Percentiles rank a stretch among this genome's conserved stretches.
Evolutionary conservation across 2,113 vertebrate genomes (phyloP).

Genomic region (Heterochromis multidens): DNA sequence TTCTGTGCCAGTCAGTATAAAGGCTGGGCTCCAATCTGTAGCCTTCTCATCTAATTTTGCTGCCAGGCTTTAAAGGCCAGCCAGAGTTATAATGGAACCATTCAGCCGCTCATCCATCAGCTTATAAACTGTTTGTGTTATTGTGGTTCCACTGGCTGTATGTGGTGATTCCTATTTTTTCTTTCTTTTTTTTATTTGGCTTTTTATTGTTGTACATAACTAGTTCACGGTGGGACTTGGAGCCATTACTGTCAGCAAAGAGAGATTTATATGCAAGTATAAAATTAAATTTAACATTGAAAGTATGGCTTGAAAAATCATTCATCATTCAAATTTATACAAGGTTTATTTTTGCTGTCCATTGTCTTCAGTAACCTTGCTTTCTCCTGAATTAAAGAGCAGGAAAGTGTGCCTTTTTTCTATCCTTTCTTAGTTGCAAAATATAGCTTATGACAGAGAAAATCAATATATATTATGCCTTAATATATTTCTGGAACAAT

Average conservation of each 20-base stretch:
- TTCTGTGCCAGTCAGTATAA: constrained; percentile 49
- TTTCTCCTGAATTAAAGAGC: background rate
- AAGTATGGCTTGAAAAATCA: background rate
- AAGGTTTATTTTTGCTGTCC: background rate
- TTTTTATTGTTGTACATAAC: constrained; percentile 14
- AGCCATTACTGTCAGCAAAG: background rate
- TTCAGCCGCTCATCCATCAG: constrained; percentile 43
- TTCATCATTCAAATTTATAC: background rate
- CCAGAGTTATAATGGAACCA: constrained; percentile 48
- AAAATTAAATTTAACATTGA: background rate
- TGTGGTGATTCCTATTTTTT: background rate
- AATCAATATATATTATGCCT: background rate
- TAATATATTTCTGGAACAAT: background rate
- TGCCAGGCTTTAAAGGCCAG: constrained; percentile 53
- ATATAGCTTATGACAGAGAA: background rate
- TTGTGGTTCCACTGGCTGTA: constrained; percentile 1
- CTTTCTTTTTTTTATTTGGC: background rate
- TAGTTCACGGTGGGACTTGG: constrained; percentile 1
- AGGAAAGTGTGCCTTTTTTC: background rate
- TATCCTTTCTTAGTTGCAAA: background rate
- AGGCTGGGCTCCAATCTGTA: constrained; percentile 51
- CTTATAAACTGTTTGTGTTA: constrained; percentile 41
- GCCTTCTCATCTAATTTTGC: constrained; percentile 29
- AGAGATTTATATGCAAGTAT: background rate
- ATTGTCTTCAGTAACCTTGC: background rate